Base-by-base conservation (phyloP, 2,113 vertebrate species). In the Eudorcas thomsonii region DNA sequence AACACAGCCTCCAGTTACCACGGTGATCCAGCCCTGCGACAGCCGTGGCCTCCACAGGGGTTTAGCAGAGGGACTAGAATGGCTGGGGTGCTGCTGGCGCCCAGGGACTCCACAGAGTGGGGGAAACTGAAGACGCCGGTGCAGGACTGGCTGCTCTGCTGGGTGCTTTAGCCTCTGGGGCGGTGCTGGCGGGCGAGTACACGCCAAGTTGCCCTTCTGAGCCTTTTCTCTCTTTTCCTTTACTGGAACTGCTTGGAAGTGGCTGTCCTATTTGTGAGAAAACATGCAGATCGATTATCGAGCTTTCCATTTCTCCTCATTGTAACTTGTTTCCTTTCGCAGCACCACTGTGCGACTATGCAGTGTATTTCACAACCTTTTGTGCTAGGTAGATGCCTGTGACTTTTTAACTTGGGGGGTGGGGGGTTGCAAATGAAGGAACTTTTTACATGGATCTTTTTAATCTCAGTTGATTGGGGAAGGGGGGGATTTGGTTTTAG, bases 341-440 rank as follows among this genome's bases (percentile, higher is more conserved):
- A 98, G 99, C 99, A 99, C 99, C 99, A 99, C 99, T 99, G 99
- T 99, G 99, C 99, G 99, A 99, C 99, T 99, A 99, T 99, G 99
- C 99, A 99, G 99, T 99, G 99, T 99, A 99, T 99, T 99, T 99
- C 99, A 99, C 99, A 99, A 99, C 99, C 99, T 99, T 98, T 98
- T 98, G 99, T 99, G 99, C 99, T 99, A 99, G 98, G 98, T 99
- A 99, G 99, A 99, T 98, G 99, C 99, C 99, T 99, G 99, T 99
- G 98, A 99, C 98, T 99, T 99, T 99, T 99, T 99, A 99, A 98
- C 98, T 98, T 97, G 89, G 98, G 97, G 97, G 90, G 98, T 98
- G 86, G 98, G 98, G 98, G 98, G 97, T 98, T 98, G 99, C 99
- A 99, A 98, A 99, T 98, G 99, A 99, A 99, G 99, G 99, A 99